Base-by-base conservation (phyloP, 2,797 vertebrate species). In the Nannoperca obscura region DNA sequence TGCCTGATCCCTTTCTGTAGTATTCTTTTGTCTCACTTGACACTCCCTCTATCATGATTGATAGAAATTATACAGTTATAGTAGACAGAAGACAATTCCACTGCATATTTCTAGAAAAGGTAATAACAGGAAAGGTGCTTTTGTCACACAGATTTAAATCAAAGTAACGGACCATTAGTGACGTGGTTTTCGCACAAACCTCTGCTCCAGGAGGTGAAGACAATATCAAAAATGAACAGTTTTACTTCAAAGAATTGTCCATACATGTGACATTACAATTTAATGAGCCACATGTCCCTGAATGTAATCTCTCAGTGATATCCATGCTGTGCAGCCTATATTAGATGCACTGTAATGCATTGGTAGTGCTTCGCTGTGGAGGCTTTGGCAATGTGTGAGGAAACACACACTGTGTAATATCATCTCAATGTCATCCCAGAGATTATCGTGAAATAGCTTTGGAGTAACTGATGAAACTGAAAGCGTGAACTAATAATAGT, bases 61-160 rank as follows among this genome's bases (percentile, higher is more conserved):
- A 91, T 86, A 68, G 76, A 84, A 86, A 89, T 86, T 58, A 83
- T 62, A 71, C 44, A 64, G 73, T 81, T 82, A 72, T 53, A 79
- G 76, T 44, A 74, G 78, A 78, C 62, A 55, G 75, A 80, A 79
- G 81, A 87, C 81, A 83, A 87, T 88, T 81, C 53, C 19, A 20
- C 80, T 22, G 69, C 84, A 67, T 82, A 78, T 87, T 80, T 71
- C 67, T 30, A 22, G 72, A 76, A 74, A 84, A 86, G 83, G 88
- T 91, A 91, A 94, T 93, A 89, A 93, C 69, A 82, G 85, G 73
- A 89, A 90, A 88, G 86, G 81, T 81, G 74, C 78, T 83, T 91
- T 82, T 91, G 86, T 90, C 86, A 82, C 84, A 80, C 73, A 86
- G 92, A 90, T 92, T 90, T 91, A 92, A 92, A 89, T 89, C 86